phyloP scores from a whole-genome alignment of 2,113 vertebrate species.

The Kryptolebias marmoratus region DNA sequence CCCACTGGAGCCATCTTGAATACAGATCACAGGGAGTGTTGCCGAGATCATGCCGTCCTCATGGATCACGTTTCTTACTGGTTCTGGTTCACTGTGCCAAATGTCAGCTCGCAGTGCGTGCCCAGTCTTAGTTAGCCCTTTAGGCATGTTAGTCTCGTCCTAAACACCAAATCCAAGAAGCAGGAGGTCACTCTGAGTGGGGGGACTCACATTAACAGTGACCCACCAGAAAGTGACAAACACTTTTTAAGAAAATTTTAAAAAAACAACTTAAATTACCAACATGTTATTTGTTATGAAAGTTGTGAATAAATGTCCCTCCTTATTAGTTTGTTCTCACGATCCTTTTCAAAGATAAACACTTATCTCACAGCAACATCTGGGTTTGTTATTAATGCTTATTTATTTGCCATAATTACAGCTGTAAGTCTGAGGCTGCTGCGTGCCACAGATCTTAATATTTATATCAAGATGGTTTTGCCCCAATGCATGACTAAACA shows the following conservation, averaged over 20 bases:
- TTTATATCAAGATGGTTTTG: slow-evolving; percentile 11
- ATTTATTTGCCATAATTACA: slow-evolving; percentile 1
- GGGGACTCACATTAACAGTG: slow-evolving; percentile 21
- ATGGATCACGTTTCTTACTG: slow-evolving; percentile 69
- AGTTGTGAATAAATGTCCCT: not conserved
- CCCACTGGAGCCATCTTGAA: slow-evolving; percentile 40
- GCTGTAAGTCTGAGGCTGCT: not conserved
- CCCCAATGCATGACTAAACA: slow-evolving; percentile 46
- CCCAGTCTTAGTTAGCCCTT: slow-evolving; percentile 40
- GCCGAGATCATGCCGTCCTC: slow-evolving; percentile 68
- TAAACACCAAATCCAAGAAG: slow-evolving; percentile 5
- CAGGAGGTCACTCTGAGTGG: slow-evolving; percentile 45
- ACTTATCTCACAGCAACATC: not conserved
- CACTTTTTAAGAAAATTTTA: not conserved
- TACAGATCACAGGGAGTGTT: slow-evolving; percentile 57
- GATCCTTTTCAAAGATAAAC: not conserved
- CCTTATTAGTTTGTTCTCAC: not conserved
- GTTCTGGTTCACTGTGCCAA: slow-evolving; percentile 28
- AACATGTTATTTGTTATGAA: not conserved
- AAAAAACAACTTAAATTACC: not conserved
- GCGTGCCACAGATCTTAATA: slow-evolving; percentile 13
- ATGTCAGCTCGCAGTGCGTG: slow-evolving; percentile 21
- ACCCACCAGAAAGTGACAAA: slow-evolving; percentile 17
- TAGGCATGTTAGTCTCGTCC: slow-evolving; percentile 16
- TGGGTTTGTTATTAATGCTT: slow-evolving; percentile 2